Evolutionary conservation across 2,797 vertebrate genomes (phyloP).

Genomic region (Lagorchestes hirsutus): DNA sequence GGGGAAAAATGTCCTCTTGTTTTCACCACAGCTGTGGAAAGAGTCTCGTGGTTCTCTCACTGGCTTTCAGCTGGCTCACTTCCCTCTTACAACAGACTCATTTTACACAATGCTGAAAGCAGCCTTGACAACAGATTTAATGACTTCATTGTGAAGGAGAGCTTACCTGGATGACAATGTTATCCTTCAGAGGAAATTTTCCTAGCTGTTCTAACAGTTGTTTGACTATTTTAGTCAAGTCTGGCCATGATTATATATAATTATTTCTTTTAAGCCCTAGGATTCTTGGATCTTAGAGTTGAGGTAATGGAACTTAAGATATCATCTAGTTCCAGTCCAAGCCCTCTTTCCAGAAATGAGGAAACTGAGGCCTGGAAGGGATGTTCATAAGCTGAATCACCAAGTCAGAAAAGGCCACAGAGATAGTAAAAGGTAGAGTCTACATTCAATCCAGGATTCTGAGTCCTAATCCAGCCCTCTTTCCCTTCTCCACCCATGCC

Average conservation of each 20-base stretch:
- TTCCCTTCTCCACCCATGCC: neutral
- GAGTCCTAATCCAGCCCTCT: too few relatives aligned
- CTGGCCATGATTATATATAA: conserved; percentile 46
- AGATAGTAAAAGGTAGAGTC: too few relatives aligned
- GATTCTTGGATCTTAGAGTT: neutral
- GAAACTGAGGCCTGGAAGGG: too few relatives aligned
- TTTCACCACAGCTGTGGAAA: neutral
- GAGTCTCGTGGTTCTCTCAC: neutral
- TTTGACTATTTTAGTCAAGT: conserved; percentile 75
- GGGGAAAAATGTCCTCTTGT: neutral
- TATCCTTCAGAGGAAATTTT: conserved; percentile 73
- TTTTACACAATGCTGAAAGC: conserved; percentile 25
- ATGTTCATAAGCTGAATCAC: too few relatives aligned
- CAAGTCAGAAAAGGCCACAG: too few relatives aligned
- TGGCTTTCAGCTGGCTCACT: conserved; percentile 45
- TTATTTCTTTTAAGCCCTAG: conserved; percentile 73
- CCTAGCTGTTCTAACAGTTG: conserved; percentile 78
- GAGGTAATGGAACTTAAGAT: neutral
- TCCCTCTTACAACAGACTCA: conserved; percentile 11
- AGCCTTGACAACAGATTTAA: conserved; percentile 27
- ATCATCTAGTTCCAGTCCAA: neutral
- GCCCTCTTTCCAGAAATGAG: neutral
- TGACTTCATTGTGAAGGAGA: conserved; percentile 45
- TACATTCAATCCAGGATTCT: too few relatives aligned
- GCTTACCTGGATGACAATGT: conserved; percentile 61